These are phyloP conservation scores for Oreocharis arfaki DNA, from an alignment of 2,113 vertebrate genomes.

Conservation along the genomic window DNA sequence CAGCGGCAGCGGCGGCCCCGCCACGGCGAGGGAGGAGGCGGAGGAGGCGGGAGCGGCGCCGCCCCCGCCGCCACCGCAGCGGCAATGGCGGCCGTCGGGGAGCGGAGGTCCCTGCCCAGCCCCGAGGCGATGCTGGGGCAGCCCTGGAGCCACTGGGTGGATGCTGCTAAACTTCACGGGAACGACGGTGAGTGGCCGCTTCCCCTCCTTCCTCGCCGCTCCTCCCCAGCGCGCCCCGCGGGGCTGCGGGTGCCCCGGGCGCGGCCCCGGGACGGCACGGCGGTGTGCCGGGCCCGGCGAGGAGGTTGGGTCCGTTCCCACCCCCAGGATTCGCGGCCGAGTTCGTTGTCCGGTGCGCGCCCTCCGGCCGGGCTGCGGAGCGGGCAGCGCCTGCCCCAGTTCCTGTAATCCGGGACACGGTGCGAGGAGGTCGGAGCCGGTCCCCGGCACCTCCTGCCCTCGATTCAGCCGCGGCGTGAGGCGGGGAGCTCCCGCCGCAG, in stretches of 20 bases:
- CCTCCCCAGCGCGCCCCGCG: not conserved
- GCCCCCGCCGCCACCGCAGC: constrained; percentile 70
- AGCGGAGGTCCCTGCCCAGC: constrained; percentile 93
- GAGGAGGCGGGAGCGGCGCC: constrained; percentile 43
- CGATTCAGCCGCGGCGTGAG: not conserved
- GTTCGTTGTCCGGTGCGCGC: constrained; percentile 11
- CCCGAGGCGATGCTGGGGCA: constrained; percentile 94
- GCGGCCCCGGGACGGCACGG: not conserved
- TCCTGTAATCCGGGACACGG: constrained; percentile 48
- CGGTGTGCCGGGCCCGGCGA: not conserved
- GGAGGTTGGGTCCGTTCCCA: not conserved
- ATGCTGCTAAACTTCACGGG: constrained; percentile 90
- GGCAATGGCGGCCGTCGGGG: constrained; percentile 92
- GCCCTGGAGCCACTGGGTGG: constrained; percentile 94
- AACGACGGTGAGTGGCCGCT: constrained; percentile 86
- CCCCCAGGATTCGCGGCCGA: not conserved
- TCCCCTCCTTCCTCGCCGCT: not conserved
- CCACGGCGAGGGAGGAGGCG: constrained; percentile 60
- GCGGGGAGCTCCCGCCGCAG: not conserved
- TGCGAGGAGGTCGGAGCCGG: not conserved
- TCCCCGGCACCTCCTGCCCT: not conserved
- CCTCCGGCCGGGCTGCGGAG: not conserved
- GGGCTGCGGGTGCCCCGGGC: not conserved
- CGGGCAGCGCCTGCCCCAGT: constrained; percentile 19
- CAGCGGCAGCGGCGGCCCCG: constrained; percentile 77